Percentiles rank a stretch among this genome's conserved stretches.
phyloP scores from a whole-genome alignment of 2,888 invertebrate genomes.

The Heliconius charithonia region DNA sequence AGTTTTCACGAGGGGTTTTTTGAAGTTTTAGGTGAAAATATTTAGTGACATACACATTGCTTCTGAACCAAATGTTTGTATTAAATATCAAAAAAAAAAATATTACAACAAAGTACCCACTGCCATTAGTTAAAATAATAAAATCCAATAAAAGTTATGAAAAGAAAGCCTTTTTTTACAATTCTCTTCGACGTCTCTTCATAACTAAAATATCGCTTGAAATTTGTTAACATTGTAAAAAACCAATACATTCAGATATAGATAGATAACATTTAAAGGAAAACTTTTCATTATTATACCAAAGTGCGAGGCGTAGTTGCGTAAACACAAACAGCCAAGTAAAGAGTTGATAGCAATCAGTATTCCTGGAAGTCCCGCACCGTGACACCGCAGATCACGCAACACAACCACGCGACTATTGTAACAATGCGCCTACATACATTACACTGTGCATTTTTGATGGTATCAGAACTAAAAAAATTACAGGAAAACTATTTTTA shows the following conservation, averaged over 20 bases:
- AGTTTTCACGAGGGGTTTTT: neutral
- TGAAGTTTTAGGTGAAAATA: neutral
- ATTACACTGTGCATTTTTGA: conserved; percentile 1
- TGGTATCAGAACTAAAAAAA: neutral
- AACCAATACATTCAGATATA: too few relatives aligned
- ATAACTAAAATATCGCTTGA: too few relatives aligned
- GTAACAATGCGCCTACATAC: neutral
- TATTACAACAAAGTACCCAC: too few relatives aligned
- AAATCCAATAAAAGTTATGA: too few relatives aligned
- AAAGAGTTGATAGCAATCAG: conserved; percentile 3
- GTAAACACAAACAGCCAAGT: neutral
- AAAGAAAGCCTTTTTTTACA: too few relatives aligned
- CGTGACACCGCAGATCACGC: conserved; percentile 4
- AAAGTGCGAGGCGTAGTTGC: conserved; percentile 4
- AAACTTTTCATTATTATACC: neutral
- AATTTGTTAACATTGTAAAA: too few relatives aligned
- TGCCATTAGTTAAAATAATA: too few relatives aligned
- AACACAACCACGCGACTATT: neutral
- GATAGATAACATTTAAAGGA: too few relatives aligned
- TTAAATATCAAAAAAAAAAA: neutral
- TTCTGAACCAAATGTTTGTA: too few relatives aligned
- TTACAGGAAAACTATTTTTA: conserved; percentile 3
- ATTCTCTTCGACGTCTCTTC: too few relatives aligned
- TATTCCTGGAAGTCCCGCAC: conserved; percentile 19
- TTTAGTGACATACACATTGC: neutral